Evolutionary conservation across 2,797 vertebrate genomes (phyloP).

Genomic region (Sebastes reedi): DNA sequence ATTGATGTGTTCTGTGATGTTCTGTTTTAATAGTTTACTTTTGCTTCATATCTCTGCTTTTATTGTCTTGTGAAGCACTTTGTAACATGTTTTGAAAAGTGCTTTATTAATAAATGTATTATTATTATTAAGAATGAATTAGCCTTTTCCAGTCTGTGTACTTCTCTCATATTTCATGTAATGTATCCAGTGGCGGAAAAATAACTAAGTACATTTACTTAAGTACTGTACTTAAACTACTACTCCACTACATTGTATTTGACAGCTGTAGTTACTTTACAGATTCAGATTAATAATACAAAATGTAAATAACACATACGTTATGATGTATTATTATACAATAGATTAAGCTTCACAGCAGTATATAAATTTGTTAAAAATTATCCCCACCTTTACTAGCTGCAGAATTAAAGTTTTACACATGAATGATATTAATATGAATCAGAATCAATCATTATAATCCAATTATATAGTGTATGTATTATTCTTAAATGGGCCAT

Average conservation of each 20-base stretch:
- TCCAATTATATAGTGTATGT: not conserved
- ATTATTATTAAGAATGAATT: not conserved
- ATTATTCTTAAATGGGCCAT: not conserved
- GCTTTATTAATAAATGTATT: too few species aligned
- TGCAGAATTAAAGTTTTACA: not conserved
- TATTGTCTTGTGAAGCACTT: too few species aligned
- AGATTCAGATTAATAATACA: not conserved
- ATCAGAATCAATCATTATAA: not conserved
- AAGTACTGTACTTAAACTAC: too few species aligned
- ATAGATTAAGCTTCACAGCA: not conserved
- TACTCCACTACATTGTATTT: not conserved
- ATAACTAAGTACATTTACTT: too few species aligned
- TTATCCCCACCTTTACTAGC: not conserved
- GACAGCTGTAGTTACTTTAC: not conserved
- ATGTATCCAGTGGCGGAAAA: not conserved
- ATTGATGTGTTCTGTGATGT: not conserved
- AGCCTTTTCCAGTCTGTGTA: not conserved
- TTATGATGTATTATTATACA: not conserved
- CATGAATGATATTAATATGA: not conserved
- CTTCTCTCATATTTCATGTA: not conserved
- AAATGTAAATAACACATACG: not conserved
- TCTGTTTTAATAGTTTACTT: too few species aligned
- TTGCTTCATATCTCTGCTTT: too few species aligned
- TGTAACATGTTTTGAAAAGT: too few species aligned
- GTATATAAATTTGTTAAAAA: not conserved